phyloP scores from a whole-genome alignment of 2,113 vertebrate genomes.

The Anoura caudifer region DNA sequence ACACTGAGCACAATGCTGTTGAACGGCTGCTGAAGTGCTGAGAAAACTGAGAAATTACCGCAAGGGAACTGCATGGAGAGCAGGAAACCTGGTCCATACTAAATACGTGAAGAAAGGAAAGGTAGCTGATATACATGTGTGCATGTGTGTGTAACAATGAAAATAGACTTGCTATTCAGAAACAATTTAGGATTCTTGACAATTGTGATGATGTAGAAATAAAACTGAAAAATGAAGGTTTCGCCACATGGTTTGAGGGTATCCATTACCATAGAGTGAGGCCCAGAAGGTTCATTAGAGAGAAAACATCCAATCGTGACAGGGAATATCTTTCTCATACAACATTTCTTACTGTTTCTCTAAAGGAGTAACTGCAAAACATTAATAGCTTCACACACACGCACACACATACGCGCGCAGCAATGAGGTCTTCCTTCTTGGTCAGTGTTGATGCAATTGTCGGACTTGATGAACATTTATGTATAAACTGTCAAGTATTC shows the following conservation, averaged over 20 bases:
- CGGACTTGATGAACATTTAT: background rate
- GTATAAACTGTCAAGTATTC: background rate
- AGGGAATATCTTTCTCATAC: conserved; percentile 28
- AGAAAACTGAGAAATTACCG: conserved; percentile 23
- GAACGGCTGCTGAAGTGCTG: background rate
- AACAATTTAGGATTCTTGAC: conserved; percentile 25
- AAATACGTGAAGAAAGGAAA: background rate
- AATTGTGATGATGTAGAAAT: conserved; percentile 36
- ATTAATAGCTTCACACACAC: background rate
- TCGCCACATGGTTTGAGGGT: conserved; percentile 12
- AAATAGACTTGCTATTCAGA: conserved; percentile 37
- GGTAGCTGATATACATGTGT: background rate
- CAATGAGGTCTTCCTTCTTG: background rate
- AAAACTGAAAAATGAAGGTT: conserved; percentile 39
- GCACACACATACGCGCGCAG: background rate
- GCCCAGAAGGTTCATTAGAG: conserved; percentile 57
- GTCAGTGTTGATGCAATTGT: background rate
- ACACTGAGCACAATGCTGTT: background rate
- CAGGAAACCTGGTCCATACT: background rate
- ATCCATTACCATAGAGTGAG: background rate
- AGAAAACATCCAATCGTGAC: conserved; percentile 15
- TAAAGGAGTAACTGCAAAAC: conserved; percentile 20
- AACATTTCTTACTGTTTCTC: conserved; percentile 49
- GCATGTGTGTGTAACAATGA: background rate
- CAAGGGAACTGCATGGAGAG: conserved; percentile 7